phyloP scores from a whole-genome alignment of 2,797 vertebrate genomes.

The Scarus forsteni region DNA sequence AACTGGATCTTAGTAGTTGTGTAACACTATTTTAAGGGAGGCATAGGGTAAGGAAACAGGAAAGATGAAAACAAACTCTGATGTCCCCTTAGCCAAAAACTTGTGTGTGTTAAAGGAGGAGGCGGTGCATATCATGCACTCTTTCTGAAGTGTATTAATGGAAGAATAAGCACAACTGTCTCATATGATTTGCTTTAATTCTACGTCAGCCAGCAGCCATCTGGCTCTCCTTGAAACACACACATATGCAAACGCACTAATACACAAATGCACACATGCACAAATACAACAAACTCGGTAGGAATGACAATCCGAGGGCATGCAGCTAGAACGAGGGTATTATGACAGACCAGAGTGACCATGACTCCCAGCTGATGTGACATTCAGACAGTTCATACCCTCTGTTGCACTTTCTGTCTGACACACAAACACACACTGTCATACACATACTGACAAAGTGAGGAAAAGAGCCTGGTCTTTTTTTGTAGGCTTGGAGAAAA shows the following conservation, averaged over 20 bases:
- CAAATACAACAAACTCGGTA: constrained; percentile 30
- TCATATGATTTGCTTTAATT: constrained; percentile 64
- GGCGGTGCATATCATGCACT: constrained; percentile 3
- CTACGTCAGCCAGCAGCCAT: constrained; percentile 66
- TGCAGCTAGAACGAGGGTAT: constrained; percentile 45
- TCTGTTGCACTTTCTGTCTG: background rate
- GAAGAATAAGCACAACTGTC: constrained; percentile 66
- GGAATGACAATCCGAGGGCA: constrained; percentile 54
- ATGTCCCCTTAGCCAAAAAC: background rate
- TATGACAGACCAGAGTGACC: constrained; percentile 53
- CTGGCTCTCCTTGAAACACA: constrained; percentile 44
- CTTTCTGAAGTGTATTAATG: constrained; percentile 51
- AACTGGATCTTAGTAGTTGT: too few species aligned
- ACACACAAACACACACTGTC: background rate
- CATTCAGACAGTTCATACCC: constrained; percentile 25
- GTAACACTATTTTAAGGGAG: too few species aligned
- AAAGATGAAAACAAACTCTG: too few species aligned
- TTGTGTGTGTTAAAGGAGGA: background rate
- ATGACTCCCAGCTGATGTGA: constrained; percentile 47
- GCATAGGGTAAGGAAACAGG: too few species aligned
- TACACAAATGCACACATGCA: constrained; percentile 6
- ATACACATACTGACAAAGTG: constrained; percentile 12
- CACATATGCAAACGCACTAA: background rate
- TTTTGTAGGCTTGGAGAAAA: constrained; percentile 10
- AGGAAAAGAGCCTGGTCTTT: constrained; percentile 20